phyloP scores from a whole-genome alignment of 2,797 vertebrate species.

The Oceanodroma leucorhoa region DNA sequence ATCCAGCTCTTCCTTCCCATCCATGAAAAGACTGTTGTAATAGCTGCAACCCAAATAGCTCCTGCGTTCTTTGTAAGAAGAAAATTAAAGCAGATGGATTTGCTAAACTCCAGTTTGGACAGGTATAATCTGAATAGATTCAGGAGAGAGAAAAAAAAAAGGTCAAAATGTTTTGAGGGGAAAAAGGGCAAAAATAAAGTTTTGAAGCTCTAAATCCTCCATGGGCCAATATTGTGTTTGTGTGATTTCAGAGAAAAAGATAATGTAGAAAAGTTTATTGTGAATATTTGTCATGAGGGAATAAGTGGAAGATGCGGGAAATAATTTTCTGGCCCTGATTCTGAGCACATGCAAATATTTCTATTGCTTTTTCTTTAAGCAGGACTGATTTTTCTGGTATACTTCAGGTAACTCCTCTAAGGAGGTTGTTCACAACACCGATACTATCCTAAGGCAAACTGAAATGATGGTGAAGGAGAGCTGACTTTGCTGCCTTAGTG shows the following conservation, averaged over 20 bases:
- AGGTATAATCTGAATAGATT: neutral
- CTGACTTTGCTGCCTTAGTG: neutral
- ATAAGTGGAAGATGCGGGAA: neutral
- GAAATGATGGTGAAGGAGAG: neutral
- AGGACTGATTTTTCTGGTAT: neutral
- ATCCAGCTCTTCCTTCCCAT: neutral
- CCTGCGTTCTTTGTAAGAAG: neutral
- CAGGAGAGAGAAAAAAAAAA: neutral
- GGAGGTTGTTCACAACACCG: neutral
- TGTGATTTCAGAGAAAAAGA: neutral
- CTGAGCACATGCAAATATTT: neutral
- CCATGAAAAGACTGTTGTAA: neutral
- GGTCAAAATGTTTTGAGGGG: neutral
- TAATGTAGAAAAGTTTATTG: neutral
- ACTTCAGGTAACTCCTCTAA: neutral
- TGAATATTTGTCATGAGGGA: neutral
- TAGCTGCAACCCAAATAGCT: neutral
- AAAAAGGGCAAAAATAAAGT: neutral
- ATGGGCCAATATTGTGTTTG: neutral
- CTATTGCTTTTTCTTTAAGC: neutral
- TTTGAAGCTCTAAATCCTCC: neutral
- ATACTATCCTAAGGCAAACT: neutral
- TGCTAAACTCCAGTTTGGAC: neutral
- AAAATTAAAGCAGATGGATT: neutral
- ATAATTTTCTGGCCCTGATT: neutral